A percentile compares a stretch with the other conserved stretches of the same genome.
phyloP scores from a whole-genome alignment of 1,140 invertebrate species.

The Nasonia vitripennis region DNA sequence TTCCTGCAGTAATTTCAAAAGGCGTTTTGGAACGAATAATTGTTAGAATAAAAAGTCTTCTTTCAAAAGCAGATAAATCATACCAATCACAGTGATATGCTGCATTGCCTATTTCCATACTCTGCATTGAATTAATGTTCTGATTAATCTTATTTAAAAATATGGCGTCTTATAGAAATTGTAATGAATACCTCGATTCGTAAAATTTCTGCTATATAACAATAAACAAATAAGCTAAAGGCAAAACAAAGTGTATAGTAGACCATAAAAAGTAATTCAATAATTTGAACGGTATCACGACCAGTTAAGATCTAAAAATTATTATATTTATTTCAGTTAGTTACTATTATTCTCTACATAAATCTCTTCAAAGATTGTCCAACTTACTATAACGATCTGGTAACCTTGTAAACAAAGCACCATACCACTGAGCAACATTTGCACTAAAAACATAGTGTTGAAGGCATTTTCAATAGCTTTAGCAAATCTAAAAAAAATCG shows the following conservation, averaged over 20 bases:
- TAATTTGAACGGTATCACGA: background rate
- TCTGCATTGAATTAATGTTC: slow-evolving; percentile 22
- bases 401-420: slow-evolving; percentile 61
- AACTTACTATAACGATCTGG: slow-evolving; percentile 56
- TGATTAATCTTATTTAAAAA: no score
- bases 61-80: background rate
- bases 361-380: no score
- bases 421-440: slow-evolving; percentile 56
- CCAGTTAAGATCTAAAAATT: slow-evolving; percentile 7
- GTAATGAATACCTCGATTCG: slow-evolving; percentile 11
- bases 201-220: slow-evolving; percentile 39
- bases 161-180: background rate
- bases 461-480: slow-evolving; percentile 68
- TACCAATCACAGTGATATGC: slow-evolving; percentile 12
- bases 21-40: slow-evolving; percentile 61
- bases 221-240: slow-evolving; percentile 45
- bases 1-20: slow-evolving; percentile 48
- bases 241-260: slow-evolving; percentile 27
- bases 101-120: slow-evolving; percentile 27
- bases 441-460: slow-evolving; percentile 60
- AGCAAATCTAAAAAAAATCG: slow-evolving; percentile 55
- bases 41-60: slow-evolving; percentile 41
- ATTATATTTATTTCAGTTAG: no score
- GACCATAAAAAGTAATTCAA: slow-evolving; percentile 47
- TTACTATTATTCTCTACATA: no score